phyloP scores from a whole-genome alignment of 30 jellyfish, hydroid and myxozoan genomes.

The Catostylus mosaicus region DNA sequence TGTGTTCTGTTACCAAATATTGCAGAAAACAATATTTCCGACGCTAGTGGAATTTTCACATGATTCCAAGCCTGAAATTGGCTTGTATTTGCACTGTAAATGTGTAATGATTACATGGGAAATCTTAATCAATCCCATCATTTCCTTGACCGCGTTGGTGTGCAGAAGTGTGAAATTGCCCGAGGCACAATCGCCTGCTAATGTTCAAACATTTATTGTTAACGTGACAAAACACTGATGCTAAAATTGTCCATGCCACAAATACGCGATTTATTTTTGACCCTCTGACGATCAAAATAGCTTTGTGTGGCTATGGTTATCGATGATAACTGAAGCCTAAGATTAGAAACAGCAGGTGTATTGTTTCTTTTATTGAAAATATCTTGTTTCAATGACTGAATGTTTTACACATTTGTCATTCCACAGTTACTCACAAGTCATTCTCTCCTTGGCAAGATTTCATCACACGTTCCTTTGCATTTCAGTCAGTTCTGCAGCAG shows the following conservation, averaged over 20 bases:
- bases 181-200: background rate
- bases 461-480: background rate
- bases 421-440: background rate
- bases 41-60: no score
- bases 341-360: background rate
- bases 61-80: no score
- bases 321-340: background rate
- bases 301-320: background rate
- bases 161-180: constrained; percentile 5
- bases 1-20: no score
- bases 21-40: no score
- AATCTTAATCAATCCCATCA: background rate
- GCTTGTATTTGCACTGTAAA: background rate
- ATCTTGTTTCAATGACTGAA: background rate
- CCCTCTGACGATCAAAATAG: background rate
- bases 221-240: background rate
- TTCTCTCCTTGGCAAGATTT: background rate
- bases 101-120: background rate
- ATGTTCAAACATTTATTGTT: background rate
- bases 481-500: background rate
- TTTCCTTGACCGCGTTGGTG: constrained; percentile 1
- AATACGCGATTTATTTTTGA: constrained; percentile 9
- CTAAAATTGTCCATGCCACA: background rate
- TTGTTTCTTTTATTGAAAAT: background rate
- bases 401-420: background rate